A percentile compares a stretch with the other conserved stretches of the same genome.
Evolutionary conservation across 2,797 vertebrate species (phyloP).

Genomic region (Scleropages formosus): DNA sequence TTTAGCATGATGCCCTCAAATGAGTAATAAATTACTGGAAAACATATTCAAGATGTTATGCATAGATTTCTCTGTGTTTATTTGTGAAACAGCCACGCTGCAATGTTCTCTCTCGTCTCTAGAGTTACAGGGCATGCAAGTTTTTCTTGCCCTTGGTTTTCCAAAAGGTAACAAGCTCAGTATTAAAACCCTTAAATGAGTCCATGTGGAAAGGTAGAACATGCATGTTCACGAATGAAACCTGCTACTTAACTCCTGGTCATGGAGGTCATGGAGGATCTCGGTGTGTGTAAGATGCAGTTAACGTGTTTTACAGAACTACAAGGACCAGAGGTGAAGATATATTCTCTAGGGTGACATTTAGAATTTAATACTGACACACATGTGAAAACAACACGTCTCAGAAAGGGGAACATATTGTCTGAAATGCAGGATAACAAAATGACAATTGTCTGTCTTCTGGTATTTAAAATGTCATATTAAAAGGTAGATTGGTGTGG

Average conservation of each 20-base stretch:
- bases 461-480: not conserved
- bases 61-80: no score
- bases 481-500: not conserved
- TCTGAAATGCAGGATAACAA: not conserved
- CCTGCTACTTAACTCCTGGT: no score
- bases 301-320: no score
- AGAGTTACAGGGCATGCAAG: no score
- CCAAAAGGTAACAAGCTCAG: no score
- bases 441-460: not conserved
- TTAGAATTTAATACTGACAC: no score
- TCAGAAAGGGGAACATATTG: not conserved
- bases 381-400: no score
- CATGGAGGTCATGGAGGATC: no score
- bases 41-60: slow-evolving; percentile 23
- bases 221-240: not conserved
- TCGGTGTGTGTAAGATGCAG: not conserved
- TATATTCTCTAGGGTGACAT: slow-evolving; percentile 36
- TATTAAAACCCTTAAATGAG: no score
- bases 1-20: slow-evolving; percentile 44
- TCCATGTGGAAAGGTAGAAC: not conserved
- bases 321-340: slow-evolving; percentile 48
- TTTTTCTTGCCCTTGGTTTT: no score
- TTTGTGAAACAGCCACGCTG: no score
- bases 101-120: no score
- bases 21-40: slow-evolving; percentile 47